Evolutionary conservation across 2,888 invertebrate genomes (phyloP), one percentile per base, ranked within the genome.

Genomic region (Tipula confusa): DNA sequence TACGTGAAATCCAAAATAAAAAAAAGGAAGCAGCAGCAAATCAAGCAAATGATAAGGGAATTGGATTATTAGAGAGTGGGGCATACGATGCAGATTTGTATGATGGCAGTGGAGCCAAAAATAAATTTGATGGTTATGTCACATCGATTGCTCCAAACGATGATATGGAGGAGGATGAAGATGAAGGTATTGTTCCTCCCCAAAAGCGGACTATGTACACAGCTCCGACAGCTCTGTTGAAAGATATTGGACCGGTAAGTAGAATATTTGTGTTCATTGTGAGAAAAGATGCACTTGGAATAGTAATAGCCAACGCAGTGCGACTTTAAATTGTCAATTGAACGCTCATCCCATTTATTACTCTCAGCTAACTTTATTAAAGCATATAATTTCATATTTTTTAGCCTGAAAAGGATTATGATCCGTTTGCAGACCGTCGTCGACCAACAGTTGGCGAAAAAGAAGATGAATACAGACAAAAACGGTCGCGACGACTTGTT

Each of bases 111-210:
- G 92, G 92, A 85, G 92, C 91, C 81, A 95, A 94, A 87, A 94
- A 94, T 84, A 95, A 96, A 87, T 97, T 95, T 89, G 97, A 97
- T 88, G 98, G 97, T 33, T 98, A 98, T 89, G 96, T 97, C 86
- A 97, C 97, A 83, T 98, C 98, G 0, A 98, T 99, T 89, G 97
- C 98, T 82, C 95, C 98, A 0, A 97, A 97, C 89, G 98, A 99
- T 90, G 98, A 98, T 89, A 94, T 95, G 38, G 97, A 97, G 91
- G 97, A 98, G 88, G 97, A 98, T 88, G 97, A 97, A 88, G 94
- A 95, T 85, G 96, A 96, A 87, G 89, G 89, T 33, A 88, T 88
- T 83, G 88, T 88, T n/a, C 92, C 92, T 18, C 93, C 95, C 4
- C 93, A 93, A 85, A 95, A 96, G 87, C 92, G 96, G 86, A 92